Evolutionary conservation across 2,113 vertebrate genomes (phyloP).

Genomic region (Corydoras maculifer): DNA sequence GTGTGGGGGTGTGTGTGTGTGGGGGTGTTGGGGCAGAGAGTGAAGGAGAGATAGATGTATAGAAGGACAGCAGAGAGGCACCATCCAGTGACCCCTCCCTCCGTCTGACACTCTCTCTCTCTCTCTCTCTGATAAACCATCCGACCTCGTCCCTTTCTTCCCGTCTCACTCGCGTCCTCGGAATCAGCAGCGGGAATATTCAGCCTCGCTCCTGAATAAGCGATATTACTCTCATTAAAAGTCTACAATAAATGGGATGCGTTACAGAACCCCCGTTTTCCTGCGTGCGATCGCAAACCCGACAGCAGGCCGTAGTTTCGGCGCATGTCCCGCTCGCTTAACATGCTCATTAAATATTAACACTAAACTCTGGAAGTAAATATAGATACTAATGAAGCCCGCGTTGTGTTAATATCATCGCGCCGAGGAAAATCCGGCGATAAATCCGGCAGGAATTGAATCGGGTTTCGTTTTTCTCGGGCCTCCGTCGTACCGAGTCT

Average conservation of each 20-base stretch:
- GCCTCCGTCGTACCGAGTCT: too few relatives aligned
- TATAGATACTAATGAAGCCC: not conserved
- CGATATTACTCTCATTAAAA: not conserved
- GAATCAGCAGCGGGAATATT: too few relatives aligned
- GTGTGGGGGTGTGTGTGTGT: slow-evolving; percentile 29
- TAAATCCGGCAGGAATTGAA: too few relatives aligned
- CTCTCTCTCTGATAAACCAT: slow-evolving; percentile 1
- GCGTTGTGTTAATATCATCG: too few relatives aligned
- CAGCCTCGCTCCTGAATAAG: not conserved
- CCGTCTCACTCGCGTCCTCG: not conserved
- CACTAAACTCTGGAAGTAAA: not conserved
- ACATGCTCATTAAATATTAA: not conserved
- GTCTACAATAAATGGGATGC: not conserved
- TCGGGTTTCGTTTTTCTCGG: too few relatives aligned
- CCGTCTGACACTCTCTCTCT: not conserved
- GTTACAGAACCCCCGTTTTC: not conserved
- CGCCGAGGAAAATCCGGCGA: too few relatives aligned
- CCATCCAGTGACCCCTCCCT: slow-evolving; percentile 13
- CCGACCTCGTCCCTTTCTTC: slow-evolving; percentile 28
- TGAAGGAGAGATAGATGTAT: slow-evolving; percentile 1
- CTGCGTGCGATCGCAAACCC: not conserved
- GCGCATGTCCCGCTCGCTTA: not conserved
- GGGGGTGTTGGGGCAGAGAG: slow-evolving; percentile 7
- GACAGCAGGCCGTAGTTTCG: not conserved
- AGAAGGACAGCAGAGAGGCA: not conserved